Evolutionary conservation across 2,113 vertebrate species (phyloP).

Genomic region (Macheiramphus alcinus): DNA sequence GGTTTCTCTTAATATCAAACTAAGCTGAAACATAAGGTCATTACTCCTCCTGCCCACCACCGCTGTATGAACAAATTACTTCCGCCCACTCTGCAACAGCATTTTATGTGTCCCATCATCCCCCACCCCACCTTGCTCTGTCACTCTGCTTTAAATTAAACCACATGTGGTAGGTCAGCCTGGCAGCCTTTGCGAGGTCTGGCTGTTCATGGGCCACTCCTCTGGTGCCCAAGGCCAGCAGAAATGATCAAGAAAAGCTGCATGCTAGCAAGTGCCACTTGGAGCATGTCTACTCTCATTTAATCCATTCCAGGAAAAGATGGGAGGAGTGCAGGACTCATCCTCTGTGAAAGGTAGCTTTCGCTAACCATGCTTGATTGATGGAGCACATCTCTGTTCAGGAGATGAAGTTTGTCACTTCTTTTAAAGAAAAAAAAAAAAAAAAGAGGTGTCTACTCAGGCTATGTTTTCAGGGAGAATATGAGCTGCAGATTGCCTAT

Average conservation of each 20-base stretch:
- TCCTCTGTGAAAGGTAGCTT: background rate
- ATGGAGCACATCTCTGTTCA: background rate
- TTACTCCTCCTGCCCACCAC: background rate
- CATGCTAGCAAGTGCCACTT: accelerated
- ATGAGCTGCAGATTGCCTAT: background rate
- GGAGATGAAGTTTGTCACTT: background rate
- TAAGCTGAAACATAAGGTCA: background rate
- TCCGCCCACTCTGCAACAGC: background rate
- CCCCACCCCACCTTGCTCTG: background rate
- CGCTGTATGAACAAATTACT: background rate
- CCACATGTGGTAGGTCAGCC: accelerated
- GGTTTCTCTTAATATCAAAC: background rate
- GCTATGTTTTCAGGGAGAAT: background rate
- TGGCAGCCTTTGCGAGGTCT: accelerated
- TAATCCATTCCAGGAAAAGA: background rate
- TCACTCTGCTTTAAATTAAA: background rate
- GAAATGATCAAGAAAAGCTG: background rate
- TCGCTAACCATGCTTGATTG: background rate
- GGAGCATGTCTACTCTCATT: background rate
- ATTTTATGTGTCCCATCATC: background rate
- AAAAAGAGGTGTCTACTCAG: background rate
- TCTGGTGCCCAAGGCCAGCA: background rate
- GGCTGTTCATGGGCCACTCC: background rate
- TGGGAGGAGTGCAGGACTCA: background rate
- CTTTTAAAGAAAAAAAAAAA: background rate